Percentiles rank a stretch among this genome's conserved stretches.
These are phyloP conservation scores for Pygmarrhopalites habei DNA, from an alignment of 1,140 invertebrate genomes.

Conservation along the genomic window DNA sequence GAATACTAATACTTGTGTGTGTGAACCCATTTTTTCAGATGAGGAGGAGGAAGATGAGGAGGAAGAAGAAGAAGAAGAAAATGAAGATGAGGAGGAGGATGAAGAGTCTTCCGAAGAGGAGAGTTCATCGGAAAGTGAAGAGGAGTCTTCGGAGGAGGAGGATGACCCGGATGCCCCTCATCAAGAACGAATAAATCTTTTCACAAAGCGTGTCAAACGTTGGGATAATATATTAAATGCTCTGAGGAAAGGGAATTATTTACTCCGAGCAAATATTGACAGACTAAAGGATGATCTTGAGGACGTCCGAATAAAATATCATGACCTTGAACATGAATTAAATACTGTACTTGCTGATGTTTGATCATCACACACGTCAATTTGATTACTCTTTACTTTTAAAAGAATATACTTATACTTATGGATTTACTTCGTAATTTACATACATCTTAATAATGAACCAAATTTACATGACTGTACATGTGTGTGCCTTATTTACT, in stretches of 20 bases:
- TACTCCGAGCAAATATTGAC: conserved; percentile 76
- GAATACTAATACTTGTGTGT: too few relatives aligned
- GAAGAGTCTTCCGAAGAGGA: conserved; percentile 51
- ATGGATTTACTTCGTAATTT: too few relatives aligned
- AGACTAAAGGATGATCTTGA: conserved; percentile 72
- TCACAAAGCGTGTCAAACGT: conserved; percentile 48
- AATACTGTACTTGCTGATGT: conserved; percentile 66
- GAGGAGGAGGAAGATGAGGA: conserved; percentile 61
- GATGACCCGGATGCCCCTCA: conserved; percentile 45
- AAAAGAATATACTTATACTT: too few relatives aligned
- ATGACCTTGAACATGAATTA: conserved; percentile 67
- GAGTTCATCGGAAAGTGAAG: conserved; percentile 54
- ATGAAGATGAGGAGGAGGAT: conserved; percentile 57
- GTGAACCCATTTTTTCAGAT: too few relatives aligned
- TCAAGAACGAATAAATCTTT: conserved; percentile 28
- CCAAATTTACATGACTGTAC: too few relatives aligned
- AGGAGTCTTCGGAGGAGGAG: conserved; percentile 45
- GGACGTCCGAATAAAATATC: conserved; percentile 68
- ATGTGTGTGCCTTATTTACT: too few relatives aligned
- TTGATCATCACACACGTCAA: too few relatives aligned
- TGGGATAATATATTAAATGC: conserved; percentile 68
- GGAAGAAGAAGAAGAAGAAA: conserved; percentile 50
- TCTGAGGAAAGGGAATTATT: conserved; percentile 75
- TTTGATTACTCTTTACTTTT: too few relatives aligned
- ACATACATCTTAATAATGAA: too few relatives aligned